Conservation (phyloP, 2,113 vertebrate genomes). For the Argyrosomus japonicus region DNA sequence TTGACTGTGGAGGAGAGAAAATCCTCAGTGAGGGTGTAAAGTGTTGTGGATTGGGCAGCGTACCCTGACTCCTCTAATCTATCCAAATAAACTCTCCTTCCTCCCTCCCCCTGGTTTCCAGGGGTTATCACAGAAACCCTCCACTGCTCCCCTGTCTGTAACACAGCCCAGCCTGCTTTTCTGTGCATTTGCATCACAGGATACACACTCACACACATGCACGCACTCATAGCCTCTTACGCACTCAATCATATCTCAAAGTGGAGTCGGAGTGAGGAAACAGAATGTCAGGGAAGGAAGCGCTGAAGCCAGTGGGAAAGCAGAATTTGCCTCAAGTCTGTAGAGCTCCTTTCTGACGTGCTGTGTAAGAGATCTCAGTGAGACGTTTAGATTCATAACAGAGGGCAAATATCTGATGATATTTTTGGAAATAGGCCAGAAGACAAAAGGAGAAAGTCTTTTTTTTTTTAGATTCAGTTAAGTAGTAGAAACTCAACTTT, state of each 20-base stretch:
- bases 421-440: constrained; percentile 8
- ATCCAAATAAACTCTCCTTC: constrained; percentile 72
- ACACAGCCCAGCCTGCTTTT: constrained; percentile 50
- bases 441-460: constrained; percentile 3
- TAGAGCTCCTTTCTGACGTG: constrained; percentile 46
- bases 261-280: constrained; percentile 75
- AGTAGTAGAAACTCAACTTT: neutral
- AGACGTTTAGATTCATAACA: constrained; percentile 1
- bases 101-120: constrained; percentile 63
- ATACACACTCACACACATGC: constrained; percentile 56
- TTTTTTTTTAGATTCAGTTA: neutral
- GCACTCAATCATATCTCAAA: constrained; percentile 70
- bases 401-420: neutral
- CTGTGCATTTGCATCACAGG: constrained; percentile 64
- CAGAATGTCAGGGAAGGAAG: constrained; percentile 80
- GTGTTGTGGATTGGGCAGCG: constrained; percentile 48
- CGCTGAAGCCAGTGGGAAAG: constrained; percentile 70
- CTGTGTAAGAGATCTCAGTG: constrained; percentile 2
- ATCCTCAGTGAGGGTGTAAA: constrained; percentile 51
- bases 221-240: constrained; percentile 15
- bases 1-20: constrained; percentile 52
- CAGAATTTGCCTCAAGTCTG: constrained; percentile 51
- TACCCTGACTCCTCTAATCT: constrained; percentile 73
- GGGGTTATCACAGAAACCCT: constrained; percentile 72
- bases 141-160: constrained; percentile 51